phyloP scores from a whole-genome alignment of 2,113 vertebrate genomes.

The Rafetus swinhoei region DNA sequence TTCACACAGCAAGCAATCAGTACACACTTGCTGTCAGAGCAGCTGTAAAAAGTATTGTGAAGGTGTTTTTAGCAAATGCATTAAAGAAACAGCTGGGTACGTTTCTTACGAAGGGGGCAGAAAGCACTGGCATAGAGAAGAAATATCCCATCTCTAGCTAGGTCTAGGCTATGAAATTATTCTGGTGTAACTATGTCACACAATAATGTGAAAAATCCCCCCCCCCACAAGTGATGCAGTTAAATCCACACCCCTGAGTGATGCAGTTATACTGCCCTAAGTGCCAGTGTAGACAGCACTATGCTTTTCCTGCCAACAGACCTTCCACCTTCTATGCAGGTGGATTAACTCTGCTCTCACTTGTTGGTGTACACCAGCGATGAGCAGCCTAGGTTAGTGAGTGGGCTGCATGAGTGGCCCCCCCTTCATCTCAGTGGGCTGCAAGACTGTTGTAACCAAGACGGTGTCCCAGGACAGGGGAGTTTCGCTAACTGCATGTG shows the following conservation, averaged over 20 bases:
- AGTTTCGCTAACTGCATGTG: no score
- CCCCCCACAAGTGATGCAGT: no score
- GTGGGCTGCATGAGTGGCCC: no score
- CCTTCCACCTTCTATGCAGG: background rate
- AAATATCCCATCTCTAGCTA: background rate
- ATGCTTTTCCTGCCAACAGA: background rate
- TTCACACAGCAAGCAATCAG: background rate
- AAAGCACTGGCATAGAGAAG: background rate
- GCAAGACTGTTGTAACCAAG: no score
- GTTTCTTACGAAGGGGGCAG: background rate
- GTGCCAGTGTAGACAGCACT: background rate
- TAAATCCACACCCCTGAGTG: background rate
- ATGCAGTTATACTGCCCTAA: background rate
- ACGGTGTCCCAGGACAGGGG: no score
- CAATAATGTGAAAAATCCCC: no score
- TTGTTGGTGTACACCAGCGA: background rate
- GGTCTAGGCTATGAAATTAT: background rate
- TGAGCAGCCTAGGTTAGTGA: no score
- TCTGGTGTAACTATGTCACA: background rate
- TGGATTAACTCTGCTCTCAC: background rate
- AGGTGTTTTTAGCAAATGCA: background rate
- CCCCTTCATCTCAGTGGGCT: no score
- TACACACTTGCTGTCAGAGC: fast-evolving
- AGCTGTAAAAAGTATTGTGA: background rate
- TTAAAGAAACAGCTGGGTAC: background rate